Conservation (phyloP, 2,888 invertebrate genomes). For the Troilus luridus region DNA sequence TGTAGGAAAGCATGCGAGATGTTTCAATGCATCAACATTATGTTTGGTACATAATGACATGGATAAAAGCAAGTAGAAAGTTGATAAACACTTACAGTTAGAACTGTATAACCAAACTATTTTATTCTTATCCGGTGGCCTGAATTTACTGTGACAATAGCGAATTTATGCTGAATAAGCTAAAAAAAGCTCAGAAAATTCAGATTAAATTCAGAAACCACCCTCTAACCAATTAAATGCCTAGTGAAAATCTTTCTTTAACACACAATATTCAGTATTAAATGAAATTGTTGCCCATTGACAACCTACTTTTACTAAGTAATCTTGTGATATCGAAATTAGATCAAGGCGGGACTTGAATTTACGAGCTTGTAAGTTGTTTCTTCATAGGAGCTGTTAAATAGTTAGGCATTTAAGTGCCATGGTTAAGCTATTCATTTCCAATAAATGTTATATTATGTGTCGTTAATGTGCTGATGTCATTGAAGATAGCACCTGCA, state of each 20-base stretch:
- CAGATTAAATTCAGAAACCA: too few relatives aligned
- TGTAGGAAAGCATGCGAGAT: too few relatives aligned
- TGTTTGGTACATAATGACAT: too few relatives aligned
- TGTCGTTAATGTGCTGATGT: background rate
- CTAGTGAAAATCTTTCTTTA: background rate
- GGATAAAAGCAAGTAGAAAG: too few relatives aligned
- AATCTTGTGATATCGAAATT: background rate
- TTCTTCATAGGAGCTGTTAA: slow-evolving; percentile 5
- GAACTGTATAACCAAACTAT: too few relatives aligned
- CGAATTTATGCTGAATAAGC: too few relatives aligned
- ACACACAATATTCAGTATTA: background rate
- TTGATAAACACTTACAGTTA: too few relatives aligned
- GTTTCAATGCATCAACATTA: too few relatives aligned
- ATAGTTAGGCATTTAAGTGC: background rate
- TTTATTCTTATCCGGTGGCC: too few relatives aligned
- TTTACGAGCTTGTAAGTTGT: slow-evolving; percentile 8
- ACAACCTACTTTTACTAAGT: slow-evolving; percentile 21
- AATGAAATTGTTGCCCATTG: slow-evolving; percentile 3
- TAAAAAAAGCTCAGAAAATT: too few relatives aligned
- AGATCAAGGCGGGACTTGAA: slow-evolving; percentile 9
- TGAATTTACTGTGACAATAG: too few relatives aligned
- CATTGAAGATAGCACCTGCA: background rate
- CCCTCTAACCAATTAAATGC: too few relatives aligned
- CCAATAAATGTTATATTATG: background rate
- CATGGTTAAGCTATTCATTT: background rate